Percentiles rank a stretch among this genome's conserved stretches.
phyloP scores from a whole-genome alignment of 2,888 invertebrate species.

The Oxycera nigricornis region DNA sequence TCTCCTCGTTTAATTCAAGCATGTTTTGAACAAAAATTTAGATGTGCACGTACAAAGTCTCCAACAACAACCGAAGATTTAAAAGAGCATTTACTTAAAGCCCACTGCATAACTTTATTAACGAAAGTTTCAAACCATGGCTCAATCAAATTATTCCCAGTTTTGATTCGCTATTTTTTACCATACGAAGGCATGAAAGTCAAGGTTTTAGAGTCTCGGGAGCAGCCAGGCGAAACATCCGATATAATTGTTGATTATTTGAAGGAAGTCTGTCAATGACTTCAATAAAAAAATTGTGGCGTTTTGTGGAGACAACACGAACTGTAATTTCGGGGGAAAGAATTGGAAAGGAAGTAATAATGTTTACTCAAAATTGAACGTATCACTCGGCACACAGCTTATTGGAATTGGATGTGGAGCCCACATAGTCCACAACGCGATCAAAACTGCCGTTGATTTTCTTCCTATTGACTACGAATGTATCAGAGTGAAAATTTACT shows the following conservation, averaged over 20 bases:
- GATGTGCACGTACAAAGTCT: slow-evolving; percentile 45
- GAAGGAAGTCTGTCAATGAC: slow-evolving; percentile 4
- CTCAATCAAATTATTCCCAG: slow-evolving; percentile 4
- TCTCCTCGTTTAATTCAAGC: too few species aligned
- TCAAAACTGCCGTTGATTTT: slow-evolving; percentile 43
- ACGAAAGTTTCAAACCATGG: slow-evolving; percentile 41
- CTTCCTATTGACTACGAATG: slow-evolving; percentile 46
- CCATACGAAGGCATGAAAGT: neutral
- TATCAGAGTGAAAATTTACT: slow-evolving; percentile 45
- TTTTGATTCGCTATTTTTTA: slow-evolving; percentile 9
- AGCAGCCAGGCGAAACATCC: slow-evolving; percentile 2
- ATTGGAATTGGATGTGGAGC: slow-evolving; percentile 51
- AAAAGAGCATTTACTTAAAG: slow-evolving; percentile 20
- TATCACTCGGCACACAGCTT: slow-evolving; percentile 45
- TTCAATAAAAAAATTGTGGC: neutral
- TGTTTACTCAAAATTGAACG: slow-evolving; percentile 47
- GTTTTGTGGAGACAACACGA: slow-evolving; percentile 47
- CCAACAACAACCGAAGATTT: neutral
- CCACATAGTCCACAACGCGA: slow-evolving; percentile 45
- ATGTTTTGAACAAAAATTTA: too few species aligned
- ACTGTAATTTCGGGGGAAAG: slow-evolving; percentile 50
- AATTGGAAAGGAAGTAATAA: slow-evolving; percentile 48
- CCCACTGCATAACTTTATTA: slow-evolving; percentile 44
- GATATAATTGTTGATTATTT: slow-evolving; percentile 25
- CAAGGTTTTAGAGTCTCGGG: slow-evolving; percentile 1